Base-by-base conservation (phyloP, 2,113 vertebrate genomes). In the Ochotona curzoniae region DNA sequence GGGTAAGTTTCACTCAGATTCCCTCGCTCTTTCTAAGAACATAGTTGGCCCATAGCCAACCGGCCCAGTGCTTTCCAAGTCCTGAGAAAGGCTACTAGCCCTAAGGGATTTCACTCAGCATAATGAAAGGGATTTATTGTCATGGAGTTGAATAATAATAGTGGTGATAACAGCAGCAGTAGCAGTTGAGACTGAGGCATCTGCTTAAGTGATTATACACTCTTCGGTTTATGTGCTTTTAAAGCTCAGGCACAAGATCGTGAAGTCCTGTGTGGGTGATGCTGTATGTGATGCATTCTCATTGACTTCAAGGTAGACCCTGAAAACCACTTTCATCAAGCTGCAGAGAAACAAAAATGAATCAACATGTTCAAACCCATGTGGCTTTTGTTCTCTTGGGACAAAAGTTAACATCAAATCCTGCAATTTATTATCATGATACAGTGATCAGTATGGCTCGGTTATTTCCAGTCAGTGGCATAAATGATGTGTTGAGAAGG, bases 321-420 rank as follows among this genome's bases (percentile, higher is more conserved):
- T 83, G 49, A 90, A 89, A 1, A 0, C 25, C 80, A 74, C 63
- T 96, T 97, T 97, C 96, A 95, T 96, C 94, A 96, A 71, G 66
- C 70, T 96, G 93, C 90, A 66, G 49, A 93, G 86, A 90, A 97
- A 92, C 93, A 67, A 96, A 97, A 97, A 95, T 67, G 51, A 84
- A 78, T 21, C 95, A 93, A 83, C 85, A 87, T 75, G 92, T 97
- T 97, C 54, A 94, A 95, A 91, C 83, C 85, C 96, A 92, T 92
- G 94, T 95, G 87, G 74, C 82, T 91, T 73, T 85, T 94, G 92
- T 90, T 89, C 89, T 92, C 84, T 94, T 74, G 89, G 90, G 96
- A 82, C 84, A 93, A 89, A 96, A 97, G 97, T 96, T 95, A 70
- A 83, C 35, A 54, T 60, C 90, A 74, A 88, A 30, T 97, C 94